phyloP scores from a whole-genome alignment of 2,113 vertebrate genomes.

The Passer montanus region DNA sequence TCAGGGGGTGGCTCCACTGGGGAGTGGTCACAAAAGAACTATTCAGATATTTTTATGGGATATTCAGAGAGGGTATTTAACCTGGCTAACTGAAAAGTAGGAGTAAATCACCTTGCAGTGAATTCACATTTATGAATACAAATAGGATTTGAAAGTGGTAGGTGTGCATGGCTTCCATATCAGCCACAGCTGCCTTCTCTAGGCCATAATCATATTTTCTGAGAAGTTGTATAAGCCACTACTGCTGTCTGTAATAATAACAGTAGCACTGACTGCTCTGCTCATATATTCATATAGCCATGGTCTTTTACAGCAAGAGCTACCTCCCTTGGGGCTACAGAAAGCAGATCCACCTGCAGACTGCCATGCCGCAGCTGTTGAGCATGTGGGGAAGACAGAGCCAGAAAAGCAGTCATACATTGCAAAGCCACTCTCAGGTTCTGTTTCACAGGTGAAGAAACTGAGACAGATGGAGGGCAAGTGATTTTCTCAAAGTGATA shows the following conservation, averaged over 20 bases:
- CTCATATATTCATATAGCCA: neutral
- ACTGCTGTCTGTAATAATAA: neutral
- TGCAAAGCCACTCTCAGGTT: neutral
- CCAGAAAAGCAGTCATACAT: neutral
- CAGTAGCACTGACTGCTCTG: neutral
- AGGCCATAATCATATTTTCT: neutral
- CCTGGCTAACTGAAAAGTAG: neutral
- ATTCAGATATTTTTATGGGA: neutral
- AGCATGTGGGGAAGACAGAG: neutral
- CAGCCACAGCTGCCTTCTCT: neutral
- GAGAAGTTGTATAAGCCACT: neutral
- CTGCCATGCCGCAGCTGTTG: neutral
- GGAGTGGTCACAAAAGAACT: neutral
- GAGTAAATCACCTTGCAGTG: neutral
- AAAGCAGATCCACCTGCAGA: neutral
- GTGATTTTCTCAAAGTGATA: neutral
- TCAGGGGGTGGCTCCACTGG: neutral
- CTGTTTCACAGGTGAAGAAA: conserved; percentile 16
- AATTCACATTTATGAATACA: neutral
- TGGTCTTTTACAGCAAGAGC: neutral
- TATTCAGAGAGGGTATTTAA: neutral
- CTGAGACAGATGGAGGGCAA: neutral
- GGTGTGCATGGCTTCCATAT: neutral
- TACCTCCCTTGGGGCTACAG: neutral
- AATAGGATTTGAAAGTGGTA: neutral